These are phyloP conservation scores for Sciurus vulgaris DNA, from an alignment of 2,797 vertebrate species.

Conservation along the genomic window DNA sequence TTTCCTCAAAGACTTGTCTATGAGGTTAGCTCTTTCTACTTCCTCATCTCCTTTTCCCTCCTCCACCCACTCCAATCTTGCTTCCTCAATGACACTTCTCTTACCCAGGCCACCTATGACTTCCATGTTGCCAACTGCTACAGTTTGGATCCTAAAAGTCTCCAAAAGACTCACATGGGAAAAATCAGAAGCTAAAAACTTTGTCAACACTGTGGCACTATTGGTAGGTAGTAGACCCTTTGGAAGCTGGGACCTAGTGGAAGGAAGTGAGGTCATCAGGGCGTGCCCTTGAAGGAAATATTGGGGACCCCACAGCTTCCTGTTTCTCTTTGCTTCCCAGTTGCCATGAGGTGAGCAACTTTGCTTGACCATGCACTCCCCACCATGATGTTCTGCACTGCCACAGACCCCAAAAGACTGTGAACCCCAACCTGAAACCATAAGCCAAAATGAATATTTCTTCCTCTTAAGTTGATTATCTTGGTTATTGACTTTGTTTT, in stretches of 20 bases:
- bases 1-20: constrained; percentile 49
- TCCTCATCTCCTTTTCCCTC: constrained; percentile 55
- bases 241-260: not conserved
- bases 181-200: not conserved
- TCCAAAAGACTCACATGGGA: not conserved
- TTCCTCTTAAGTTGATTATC: not conserved
- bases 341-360: not conserved
- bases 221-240: not conserved
- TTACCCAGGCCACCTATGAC: not conserved
- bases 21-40: constrained; percentile 16
- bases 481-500: not conserved
- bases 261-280: not conserved
- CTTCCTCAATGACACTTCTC: constrained; percentile 25
- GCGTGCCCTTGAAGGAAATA: not conserved
- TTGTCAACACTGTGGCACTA: not conserved
- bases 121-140: not conserved
- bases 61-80: not conserved
- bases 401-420: not conserved
- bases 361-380: too few species aligned
- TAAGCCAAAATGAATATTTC: not conserved
- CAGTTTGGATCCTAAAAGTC: not conserved
- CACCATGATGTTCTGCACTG: too few species aligned
- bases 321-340: not conserved
- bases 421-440: not conserved
- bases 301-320: too few species aligned